Conservation (phyloP, 2,113 vertebrate genomes). For the Nettapus auritus region DNA sequence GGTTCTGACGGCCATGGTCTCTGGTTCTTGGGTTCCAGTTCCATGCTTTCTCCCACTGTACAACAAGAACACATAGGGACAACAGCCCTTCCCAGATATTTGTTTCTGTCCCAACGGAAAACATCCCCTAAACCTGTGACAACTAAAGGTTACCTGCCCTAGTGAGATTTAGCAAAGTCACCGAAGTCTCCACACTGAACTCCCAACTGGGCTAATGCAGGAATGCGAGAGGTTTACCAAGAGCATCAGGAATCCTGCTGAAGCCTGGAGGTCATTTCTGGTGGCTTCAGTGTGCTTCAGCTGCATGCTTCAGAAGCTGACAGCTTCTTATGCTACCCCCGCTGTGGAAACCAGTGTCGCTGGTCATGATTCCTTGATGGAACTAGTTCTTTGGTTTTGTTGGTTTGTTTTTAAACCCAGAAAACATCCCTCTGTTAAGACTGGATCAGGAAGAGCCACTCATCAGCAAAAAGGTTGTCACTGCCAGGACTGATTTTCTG, state of each 20-base stretch:
- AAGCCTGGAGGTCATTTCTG: background rate
- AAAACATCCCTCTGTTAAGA: background rate
- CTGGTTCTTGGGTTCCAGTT: background rate
- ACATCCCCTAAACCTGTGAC: background rate
- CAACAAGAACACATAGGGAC: background rate
- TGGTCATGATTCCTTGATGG: background rate
- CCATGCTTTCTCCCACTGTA: background rate
- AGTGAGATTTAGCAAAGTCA: background rate
- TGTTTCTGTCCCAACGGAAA: background rate
- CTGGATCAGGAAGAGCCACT: background rate
- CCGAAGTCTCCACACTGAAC: background rate
- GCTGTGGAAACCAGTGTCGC: background rate
- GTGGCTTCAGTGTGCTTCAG: background rate
- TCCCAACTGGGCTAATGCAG: background rate
- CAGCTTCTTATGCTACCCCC: background rate
- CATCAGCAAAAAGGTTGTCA: background rate
- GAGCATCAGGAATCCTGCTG: background rate
- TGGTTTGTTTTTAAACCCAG: background rate
- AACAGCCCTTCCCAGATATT: background rate
- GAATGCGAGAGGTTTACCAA: background rate
- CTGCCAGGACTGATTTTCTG: background rate
- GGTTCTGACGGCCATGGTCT: background rate
- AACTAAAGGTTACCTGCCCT: background rate
- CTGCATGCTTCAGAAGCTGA: background rate
- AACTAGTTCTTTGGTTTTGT: background rate